phyloP scores from a whole-genome alignment of 2,888 invertebrate species.

The Sarcophaga subvicina region DNA sequence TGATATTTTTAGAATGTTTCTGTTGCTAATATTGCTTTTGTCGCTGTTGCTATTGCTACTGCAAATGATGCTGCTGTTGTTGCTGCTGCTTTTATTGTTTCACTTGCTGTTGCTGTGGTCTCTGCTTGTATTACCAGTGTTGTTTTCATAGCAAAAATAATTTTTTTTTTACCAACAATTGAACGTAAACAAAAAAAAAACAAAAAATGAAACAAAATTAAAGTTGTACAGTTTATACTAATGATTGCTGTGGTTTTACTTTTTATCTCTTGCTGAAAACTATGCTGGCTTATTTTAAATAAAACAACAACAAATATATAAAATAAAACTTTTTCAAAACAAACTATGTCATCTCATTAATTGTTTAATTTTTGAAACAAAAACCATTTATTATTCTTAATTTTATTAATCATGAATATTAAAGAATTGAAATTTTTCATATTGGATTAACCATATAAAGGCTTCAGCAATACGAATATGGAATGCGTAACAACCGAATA shows the following conservation, averaged over 20 bases:
- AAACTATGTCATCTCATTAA: not conserved
- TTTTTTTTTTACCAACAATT: constrained; percentile 18
- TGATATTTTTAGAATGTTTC: constrained; percentile 55
- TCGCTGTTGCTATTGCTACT: constrained; percentile 33
- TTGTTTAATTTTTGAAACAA: not conserved
- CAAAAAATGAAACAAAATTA: constrained; percentile 37
- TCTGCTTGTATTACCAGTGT: not conserved
- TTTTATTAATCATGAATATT: too few species aligned
- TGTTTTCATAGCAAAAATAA: not conserved
- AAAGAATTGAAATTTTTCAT: too few species aligned
- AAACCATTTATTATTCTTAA: too few species aligned
- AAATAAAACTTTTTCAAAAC: constrained; percentile 10
- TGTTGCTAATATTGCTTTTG: constrained; percentile 38
- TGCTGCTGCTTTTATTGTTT: constrained; percentile 21
- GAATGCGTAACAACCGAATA: not conserved
- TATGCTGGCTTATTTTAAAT: constrained; percentile 14
- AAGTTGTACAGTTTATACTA: constrained; percentile 54
- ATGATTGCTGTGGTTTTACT: constrained; percentile 60
- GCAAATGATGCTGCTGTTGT: not conserved
- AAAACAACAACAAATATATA: not conserved
- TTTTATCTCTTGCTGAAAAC: constrained; percentile 48
- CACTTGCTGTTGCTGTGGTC: constrained; percentile 39
- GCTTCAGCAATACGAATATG: too few species aligned
- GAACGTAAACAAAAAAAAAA: not conserved
- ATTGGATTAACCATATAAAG: too few species aligned